phyloP scores from a whole-genome alignment of 2,113 vertebrate species.

The Lepidothrix coronata region DNA sequence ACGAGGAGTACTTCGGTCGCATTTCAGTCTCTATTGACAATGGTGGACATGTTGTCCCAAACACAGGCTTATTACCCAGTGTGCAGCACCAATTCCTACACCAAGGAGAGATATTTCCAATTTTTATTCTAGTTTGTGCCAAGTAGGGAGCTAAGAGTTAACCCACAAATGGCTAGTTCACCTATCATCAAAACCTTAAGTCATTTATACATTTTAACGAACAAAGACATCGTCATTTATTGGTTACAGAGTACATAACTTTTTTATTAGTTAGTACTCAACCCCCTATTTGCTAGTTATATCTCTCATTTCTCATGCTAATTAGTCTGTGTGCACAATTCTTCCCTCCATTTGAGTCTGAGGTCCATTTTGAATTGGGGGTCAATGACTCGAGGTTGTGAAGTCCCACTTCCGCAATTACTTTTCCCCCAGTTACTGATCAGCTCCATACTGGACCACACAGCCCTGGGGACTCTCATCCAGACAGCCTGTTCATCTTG shows the following conservation, averaged over 20 bases:
- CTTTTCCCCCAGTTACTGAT: not conserved
- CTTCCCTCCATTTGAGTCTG: not conserved
- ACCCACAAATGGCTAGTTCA: not conserved
- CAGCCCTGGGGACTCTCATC: not conserved
- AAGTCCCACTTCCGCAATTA: not conserved
- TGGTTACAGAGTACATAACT: not conserved
- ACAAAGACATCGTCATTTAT: not conserved
- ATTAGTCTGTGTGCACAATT: not conserved
- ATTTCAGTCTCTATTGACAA: not conserved
- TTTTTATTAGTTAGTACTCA: not conserved
- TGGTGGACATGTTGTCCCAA: not conserved
- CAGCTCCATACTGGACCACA: not conserved
- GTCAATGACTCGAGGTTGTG: not conserved
- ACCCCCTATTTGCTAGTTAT: not conserved
- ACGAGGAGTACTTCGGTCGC: rapidly evolving
- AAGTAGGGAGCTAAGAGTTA: not conserved
- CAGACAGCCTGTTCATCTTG: not conserved
- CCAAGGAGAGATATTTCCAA: not conserved
- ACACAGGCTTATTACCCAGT: too few species aligned
- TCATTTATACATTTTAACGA: not conserved
- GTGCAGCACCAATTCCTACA: not conserved
- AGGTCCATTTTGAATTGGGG: not conserved
- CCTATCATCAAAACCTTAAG: not conserved
- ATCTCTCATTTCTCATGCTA: not conserved
- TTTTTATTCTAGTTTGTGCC: not conserved